Base-by-base conservation (phyloP, 2,797 vertebrate genomes). In the Hippocampus kuda region DNA sequence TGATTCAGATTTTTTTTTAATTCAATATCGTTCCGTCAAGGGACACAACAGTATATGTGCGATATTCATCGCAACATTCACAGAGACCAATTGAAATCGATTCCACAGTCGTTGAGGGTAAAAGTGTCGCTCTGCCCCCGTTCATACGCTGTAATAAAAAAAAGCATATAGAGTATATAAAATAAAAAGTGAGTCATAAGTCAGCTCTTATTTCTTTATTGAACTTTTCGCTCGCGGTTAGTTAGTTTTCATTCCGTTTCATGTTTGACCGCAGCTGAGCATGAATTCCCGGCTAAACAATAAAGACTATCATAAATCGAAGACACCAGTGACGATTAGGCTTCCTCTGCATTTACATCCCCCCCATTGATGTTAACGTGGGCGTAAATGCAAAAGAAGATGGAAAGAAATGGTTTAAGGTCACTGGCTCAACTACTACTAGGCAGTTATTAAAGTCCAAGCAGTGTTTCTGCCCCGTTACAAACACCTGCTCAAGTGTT, bases 401-500 rank as follows among this genome's bases (percentile, higher is more conserved):
- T 73, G 57, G 73, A 79, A 78, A 70, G 0, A 76, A 81, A 62
- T 0, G n/a, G 20, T 74, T 81, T 86, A 86, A 79, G 80, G 82
- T 86, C 84, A 85, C 83, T 81, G 51, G 51, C 51, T n/a, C 51
- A 7, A 53, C 51, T 53, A 53, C 49, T 9, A 22, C 20, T 7
- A 53, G 7, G 7, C 20, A 22, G 20, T 53, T 54, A 11, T 54
- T 81, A 68, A 80, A 74, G 75, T 78, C 77, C 79, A 76, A 84
- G 72, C 76, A 74, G 44, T 44, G 69, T 41, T 60, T 16, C 12
- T 70, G 82, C 84, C 81, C 84, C 69, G 77, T 83, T 75, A 88
- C 90, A 91, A 91, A 91, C 91, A 89, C 73, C 84, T 92, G 91
- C 87, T 88, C 76, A 88, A 85, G 81, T 90, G 90, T 92, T 91